Evolutionary conservation across 2,888 invertebrate species (phyloP), one percentile per base, ranked within the genome.

Genomic region (Gymnosoma rotundatum): DNA sequence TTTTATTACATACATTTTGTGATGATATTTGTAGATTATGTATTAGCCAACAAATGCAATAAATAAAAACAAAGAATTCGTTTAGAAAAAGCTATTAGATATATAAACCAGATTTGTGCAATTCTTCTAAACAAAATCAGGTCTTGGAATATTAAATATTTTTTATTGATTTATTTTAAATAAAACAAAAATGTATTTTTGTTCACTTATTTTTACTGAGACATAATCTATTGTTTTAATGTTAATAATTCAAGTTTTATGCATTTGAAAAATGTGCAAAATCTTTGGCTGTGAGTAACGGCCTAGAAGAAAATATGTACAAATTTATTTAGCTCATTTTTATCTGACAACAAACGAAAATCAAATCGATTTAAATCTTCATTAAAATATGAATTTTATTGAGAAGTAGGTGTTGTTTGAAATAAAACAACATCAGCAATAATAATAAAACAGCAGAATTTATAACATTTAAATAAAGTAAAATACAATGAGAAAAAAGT

Each of bases 391-490:
- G 42, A 48, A 38, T 48, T 74, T 82, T 78, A 67, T 48, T 73
- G 32, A 66, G 21, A 61, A 61, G 66, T 83, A 61, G 83, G 76
- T 80, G 83, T 76, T 52, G 66, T 45, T 50, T 74, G 67, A 36
- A 73, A 78, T 18, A 60, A 58, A 69, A 48, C 45, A 70, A 32
- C 32, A 66, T 5, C 54, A 56, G 45, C 48, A 60, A 45, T 45
- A 36, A 36, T 45, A 52, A 20, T n/a, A 32, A 36, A 63, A 32
- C 58, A 16, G n/a, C 7, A n/a, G 14, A n/a, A 12, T 54, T 63
- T 56, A 10, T 54, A 56, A 63, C 5, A 61, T 52, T 58, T 36
- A 36, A 20, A 16, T 54, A 48, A 52, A 79, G 54, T 58, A 66
- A 20, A 66, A 50, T 10, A 52, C 25, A 76, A 78, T 16, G 45